Conservation (phyloP, 2,797 vertebrate species). For the Spatula versicolor region DNA sequence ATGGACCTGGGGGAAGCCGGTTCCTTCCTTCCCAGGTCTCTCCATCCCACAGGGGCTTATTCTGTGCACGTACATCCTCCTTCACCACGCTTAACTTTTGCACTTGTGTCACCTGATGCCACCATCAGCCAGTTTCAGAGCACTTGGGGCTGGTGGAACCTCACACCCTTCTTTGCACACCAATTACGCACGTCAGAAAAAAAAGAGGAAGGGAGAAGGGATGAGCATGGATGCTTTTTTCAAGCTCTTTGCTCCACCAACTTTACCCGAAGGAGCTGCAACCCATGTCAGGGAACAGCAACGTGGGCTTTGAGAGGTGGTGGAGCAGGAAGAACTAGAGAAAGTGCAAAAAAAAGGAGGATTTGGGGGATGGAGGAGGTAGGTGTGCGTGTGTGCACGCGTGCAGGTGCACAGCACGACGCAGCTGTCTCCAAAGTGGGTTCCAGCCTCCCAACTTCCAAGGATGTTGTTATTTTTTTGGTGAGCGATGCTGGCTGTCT, state of each 20-base stretch:
- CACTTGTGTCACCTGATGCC: conserved; percentile 27
- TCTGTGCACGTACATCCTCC: background rate
- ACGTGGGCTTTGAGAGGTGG: background rate
- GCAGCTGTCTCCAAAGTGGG: background rate
- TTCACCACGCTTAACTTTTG: conserved; percentile 49
- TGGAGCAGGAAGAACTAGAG: background rate
- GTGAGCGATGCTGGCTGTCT: background rate
- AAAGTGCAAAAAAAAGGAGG: background rate
- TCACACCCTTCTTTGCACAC: background rate
- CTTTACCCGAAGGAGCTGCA: background rate
- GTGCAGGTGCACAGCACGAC: background rate
- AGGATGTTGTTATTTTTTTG: background rate
- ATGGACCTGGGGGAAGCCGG: background rate
- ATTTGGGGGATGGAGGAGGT: background rate
- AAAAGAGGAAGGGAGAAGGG: background rate
- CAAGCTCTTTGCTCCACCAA: background rate
- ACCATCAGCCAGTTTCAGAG: conserved; percentile 59
- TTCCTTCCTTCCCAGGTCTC: background rate
- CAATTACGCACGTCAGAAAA: background rate
- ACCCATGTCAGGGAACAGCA: rapidly evolving
- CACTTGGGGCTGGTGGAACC: background rate
- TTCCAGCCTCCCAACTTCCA: background rate
- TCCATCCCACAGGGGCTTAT: background rate
- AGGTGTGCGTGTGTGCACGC: background rate
- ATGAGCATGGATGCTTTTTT: background rate